phyloP scores from a whole-genome alignment of 2,888 invertebrate species.

The Nematopogon swammerdamellus region DNA sequence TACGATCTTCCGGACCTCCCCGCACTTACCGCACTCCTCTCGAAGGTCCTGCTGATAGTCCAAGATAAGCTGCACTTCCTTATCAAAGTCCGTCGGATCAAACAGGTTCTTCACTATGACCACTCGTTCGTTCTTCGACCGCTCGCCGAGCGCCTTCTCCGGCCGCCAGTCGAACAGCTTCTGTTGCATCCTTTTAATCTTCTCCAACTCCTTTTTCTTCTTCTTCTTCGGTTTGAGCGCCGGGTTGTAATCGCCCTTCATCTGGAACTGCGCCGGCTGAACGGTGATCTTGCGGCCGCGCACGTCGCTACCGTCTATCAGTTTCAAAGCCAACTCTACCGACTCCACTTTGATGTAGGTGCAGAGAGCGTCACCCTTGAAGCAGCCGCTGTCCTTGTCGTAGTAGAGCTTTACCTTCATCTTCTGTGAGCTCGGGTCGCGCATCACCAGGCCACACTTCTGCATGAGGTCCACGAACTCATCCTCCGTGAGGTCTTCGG shows the following conservation, averaged over 20 bases:
- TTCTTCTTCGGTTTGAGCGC: conserved; percentile 86
- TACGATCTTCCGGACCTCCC: conserved; percentile 86
- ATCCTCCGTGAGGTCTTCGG: conserved; percentile 82
- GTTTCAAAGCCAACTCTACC: conserved; percentile 85
- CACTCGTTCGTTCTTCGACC: conserved; percentile 83
- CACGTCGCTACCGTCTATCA: conserved; percentile 84
- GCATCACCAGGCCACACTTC: conserved; percentile 94
- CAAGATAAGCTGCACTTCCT: conserved; percentile 82
- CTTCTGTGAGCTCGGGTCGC: conserved; percentile 74
- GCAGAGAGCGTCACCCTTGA: conserved; percentile 96
- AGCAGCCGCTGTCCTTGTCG: conserved; percentile 70
- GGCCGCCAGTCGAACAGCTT: conserved; percentile 97
- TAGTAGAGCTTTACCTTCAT: conserved; percentile 91
- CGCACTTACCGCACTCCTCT: conserved; percentile 87
- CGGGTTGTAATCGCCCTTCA: conserved; percentile 94
- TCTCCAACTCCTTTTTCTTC: conserved; percentile 86
- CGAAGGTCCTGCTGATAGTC: conserved; percentile 90
- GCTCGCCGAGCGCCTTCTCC: conserved; percentile 82
- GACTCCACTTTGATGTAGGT: conserved; percentile 97
- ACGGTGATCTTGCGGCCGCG: conserved; percentile 82
- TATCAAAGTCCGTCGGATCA: conserved; percentile 83
- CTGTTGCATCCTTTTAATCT: conserved; percentile 87
- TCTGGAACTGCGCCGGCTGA: conserved; percentile 89
- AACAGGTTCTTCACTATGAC: conserved; percentile 95
- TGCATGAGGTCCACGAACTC: conserved; percentile 90